Evolutionary conservation across 2,797 vertebrate genomes (phyloP).

Genomic region (Fringilla coelebs): DNA sequence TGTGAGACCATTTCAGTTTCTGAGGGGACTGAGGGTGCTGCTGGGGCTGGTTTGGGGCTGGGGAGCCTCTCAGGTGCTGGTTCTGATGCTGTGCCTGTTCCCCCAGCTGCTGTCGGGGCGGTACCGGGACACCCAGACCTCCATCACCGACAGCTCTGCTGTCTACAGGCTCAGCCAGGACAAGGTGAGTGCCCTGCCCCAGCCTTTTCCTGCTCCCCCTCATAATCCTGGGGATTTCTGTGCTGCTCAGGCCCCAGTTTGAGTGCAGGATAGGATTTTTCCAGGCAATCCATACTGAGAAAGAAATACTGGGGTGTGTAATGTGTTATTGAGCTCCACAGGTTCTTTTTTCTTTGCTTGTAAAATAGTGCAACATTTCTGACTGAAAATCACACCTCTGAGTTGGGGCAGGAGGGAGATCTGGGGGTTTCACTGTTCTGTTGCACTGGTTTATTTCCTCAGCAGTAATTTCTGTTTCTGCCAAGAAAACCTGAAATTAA

Average conservation of each 20-base stretch:
- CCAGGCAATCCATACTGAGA: accelerated
- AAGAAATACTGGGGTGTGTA: background rate
- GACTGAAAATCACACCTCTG: background rate
- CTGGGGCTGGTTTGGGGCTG: background rate
- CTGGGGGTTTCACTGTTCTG: background rate
- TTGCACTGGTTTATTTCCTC: background rate
- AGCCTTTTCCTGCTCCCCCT: background rate
- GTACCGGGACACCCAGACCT: slow-evolving; percentile 90
- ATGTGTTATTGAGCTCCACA: accelerated
- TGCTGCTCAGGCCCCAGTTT: accelerated
- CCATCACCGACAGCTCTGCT: slow-evolving; percentile 88
- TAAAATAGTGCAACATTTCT: background rate
- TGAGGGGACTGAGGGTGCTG: accelerated
- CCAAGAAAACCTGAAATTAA: background rate
- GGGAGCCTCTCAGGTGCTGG: background rate
- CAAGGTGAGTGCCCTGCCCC: slow-evolving; percentile 70
- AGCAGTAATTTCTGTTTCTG: background rate
- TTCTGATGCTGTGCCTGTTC: background rate
- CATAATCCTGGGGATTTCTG: accelerated
- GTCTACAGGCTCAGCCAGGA: slow-evolving; percentile 83
- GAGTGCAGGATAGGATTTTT: accelerated
- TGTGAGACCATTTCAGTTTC: accelerated
- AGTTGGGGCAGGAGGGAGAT: background rate
- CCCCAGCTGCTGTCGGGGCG: slow-evolving; percentile 87
- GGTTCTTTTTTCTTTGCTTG: background rate